Evolutionary conservation across 1,140 invertebrate genomes (phyloP), one percentile per base, ranked within the genome.

Genomic region (Drosophila kanapiae): DNA sequence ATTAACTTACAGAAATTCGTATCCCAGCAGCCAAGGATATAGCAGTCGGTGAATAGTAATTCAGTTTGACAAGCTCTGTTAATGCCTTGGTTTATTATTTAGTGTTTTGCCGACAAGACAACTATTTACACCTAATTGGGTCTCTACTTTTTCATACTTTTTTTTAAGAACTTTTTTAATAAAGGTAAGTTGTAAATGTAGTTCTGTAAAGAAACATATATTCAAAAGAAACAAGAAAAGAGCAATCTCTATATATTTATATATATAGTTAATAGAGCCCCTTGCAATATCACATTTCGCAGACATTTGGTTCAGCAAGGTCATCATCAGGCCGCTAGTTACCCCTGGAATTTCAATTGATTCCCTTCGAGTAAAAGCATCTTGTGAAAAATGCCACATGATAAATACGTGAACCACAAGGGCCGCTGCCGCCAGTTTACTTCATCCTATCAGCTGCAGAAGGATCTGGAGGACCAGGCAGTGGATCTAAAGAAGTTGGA

Each of bases 401-500:
- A 75, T n/a, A 86, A 75, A 27, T 63, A 58, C 13, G 29, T 53
- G 0, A 85, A 33, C 37, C 75, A 86, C 48, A 85, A 85, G 37
- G 82, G 82, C 1, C 63, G 61, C 7, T 14, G 27, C n/a, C 82
- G 82, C 9, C 64, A 86, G 58, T 86, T 85, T 11, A 85, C 82
- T 1, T 69, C 82, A 0, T 47, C 60, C 1, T 78, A 86, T 8
- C 56, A 69, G 6, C 14, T 85, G 31, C 62, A 74, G 59, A 48
- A 47, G 8, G 72, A 84, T 10, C 47, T 49, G 38, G 63, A 45
- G 35, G 11, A 38, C 3, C 13, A 38, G 35, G 2, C 2, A 37
- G 7, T 5, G 4, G 47, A 27, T 38, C n/a, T n/a, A n/a, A n/a
- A 0, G 4, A 6, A 45, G 18, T 11, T 13, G 33, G 37, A 29